Conservation (phyloP, 2,797 vertebrate genomes). For the Platalea minor region DNA sequence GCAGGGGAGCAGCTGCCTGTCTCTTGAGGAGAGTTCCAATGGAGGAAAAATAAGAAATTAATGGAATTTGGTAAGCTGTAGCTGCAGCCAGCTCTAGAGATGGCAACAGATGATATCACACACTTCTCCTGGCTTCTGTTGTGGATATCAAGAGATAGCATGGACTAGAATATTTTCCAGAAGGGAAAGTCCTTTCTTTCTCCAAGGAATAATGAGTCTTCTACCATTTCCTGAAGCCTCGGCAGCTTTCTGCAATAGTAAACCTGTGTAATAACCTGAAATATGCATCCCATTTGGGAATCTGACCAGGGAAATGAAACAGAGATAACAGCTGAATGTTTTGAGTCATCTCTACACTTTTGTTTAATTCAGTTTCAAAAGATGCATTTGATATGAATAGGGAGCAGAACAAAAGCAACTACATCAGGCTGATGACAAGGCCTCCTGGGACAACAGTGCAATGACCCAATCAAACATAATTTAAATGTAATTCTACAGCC, state of each 20-base stretch:
- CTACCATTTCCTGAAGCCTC: background rate
- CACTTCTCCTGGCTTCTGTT: background rate
- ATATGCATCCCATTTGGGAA: background rate
- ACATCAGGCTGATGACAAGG: background rate
- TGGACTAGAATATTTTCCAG: background rate
- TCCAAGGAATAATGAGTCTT: background rate
- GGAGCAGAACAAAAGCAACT: slow-evolving; percentile 11
- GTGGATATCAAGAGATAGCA: background rate
- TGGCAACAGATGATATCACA: background rate
- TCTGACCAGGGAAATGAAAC: background rate
- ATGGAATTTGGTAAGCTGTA: background rate
- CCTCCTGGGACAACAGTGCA: background rate
- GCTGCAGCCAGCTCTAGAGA: background rate
- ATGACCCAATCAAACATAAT: background rate
- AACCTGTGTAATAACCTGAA: background rate
- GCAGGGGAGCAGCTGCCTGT: background rate
- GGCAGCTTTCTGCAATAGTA: background rate
- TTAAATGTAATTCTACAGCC: background rate
- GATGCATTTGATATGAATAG: background rate
- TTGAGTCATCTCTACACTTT: background rate
- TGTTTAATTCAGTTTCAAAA: slow-evolving; percentile 1
- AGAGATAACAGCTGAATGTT: background rate
- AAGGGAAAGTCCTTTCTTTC: background rate
- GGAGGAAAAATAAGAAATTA: background rate
- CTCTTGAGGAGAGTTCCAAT: background rate